Base-by-base conservation (phyloP, 2,797 vertebrate genomes). In the Diceros bicornis region DNA sequence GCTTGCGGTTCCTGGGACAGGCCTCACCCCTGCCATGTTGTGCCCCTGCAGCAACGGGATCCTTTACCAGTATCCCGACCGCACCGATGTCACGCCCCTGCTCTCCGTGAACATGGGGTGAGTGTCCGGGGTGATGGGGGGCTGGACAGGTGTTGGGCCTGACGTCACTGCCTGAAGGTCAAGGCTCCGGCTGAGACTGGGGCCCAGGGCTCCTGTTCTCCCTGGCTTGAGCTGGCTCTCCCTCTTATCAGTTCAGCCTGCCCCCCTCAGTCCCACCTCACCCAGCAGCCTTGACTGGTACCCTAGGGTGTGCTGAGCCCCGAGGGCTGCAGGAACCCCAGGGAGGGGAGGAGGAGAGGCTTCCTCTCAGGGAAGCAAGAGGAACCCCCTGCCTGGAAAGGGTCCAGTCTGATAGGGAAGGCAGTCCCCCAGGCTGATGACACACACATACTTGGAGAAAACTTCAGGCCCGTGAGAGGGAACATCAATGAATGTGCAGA, bases 41-140 rank as follows among this genome's bases (percentile, higher is more conserved):
- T 95, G 84, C 77, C 82, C 27, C 0, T 93, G 68, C 98, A 99
- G 99, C 98, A 99, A 99, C 0, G 99, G 99, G 59, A 99, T 99
- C 98, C 98, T 99, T 82, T 99, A 99, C 98, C 99, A 99, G 98
- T 99, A 99, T 82, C 99, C 99, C 0, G 99, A 99, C 96, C 99
- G 99, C 98, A 99, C 99, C 0, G 99, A 99, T 0, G 99, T 99
- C 91, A 99, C 99, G 0, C 99, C 99, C 20, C 96, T 99, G 97
- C 98, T 99, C 97, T 99, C 99, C 0, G 99, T 99, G 98, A 99
- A 99, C 94, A 99, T 99, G 99, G 99, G 99, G 99, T 99, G 98
- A 99, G 99, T 11, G 16, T 34, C 86, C 11, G 0, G 0, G 62
- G 68, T 3, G 0, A 0, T 3, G 20, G 47, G 59, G 34, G 52